Base-by-base conservation (phyloP, 2,113 vertebrate genomes). In the Haemorhous mexicanus region DNA sequence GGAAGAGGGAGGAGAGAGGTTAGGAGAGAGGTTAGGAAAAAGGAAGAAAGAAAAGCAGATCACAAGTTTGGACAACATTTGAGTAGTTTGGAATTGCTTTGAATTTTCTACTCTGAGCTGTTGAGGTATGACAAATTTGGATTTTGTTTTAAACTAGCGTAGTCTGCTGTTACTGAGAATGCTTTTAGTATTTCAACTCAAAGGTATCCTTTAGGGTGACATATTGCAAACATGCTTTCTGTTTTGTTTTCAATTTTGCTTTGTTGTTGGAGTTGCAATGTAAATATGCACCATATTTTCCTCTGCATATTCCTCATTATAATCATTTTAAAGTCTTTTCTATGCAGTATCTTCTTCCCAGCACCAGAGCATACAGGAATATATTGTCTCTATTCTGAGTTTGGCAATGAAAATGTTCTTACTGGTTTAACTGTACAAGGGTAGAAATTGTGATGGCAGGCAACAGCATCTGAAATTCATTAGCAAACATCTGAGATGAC, bases 201-300 rank as follows among this genome's bases (percentile, higher is more conserved):
- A 76, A 67, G 47, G 63, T 89, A 90, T 83, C 74, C 94, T 95
- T 94, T 94, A 92, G 37, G 46, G 26, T 46, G 18, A 85, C 85
- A 89, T 49, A 50, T 33, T 66, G 94, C 91, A 89, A 67, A 89
- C 63, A 58, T 24, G 39, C 58, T 88, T 89, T 97, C 93, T 96
- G 87, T 73, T 97, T 96, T 94, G 94, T 95, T 97, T 96, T 92
- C 96, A 39, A 33, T 52, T 83, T 95, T 95, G 91, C 95, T 94
- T 97, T 97, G 95, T 96, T 96, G 87, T 94, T 89, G 55, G 35
- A 91, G n/a, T 69, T 79, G 41, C 94, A 91, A 10, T 82, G 66
- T 89, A 89, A 97, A 96, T 87, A 91, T 41, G 30, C 69, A 93
- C 61, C 35, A 16, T 73, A 39, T 91, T 90, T 95, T 72, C 53